Conservation (phyloP, 2,113 vertebrate species). For the Isichthys henryi region DNA sequence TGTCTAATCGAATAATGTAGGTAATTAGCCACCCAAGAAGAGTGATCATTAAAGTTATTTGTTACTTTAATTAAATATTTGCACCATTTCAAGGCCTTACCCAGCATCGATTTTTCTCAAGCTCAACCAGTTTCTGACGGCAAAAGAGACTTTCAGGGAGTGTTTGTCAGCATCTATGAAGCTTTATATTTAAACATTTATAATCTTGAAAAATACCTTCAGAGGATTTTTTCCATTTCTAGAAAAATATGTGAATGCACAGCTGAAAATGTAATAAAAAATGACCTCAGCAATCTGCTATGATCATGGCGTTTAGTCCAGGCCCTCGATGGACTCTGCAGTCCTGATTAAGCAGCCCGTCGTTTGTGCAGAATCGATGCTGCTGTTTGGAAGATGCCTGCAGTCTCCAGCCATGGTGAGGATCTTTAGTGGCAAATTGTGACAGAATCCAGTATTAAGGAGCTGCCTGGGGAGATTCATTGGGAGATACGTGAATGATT, state of each 20-base stretch:
- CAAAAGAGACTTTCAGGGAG: background rate
- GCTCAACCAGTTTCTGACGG: background rate
- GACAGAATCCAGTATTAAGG: background rate
- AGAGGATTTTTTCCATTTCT: background rate
- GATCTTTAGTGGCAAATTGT: background rate
- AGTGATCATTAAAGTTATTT: background rate
- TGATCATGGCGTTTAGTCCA: background rate
- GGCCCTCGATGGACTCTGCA: background rate
- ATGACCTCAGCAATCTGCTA: background rate
- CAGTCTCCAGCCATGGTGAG: background rate
- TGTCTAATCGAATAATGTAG: background rate
- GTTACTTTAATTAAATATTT: slow-evolving; percentile 10
- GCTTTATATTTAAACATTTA: background rate
- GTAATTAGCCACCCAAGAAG: background rate
- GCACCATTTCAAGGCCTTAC: background rate
- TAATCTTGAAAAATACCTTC: background rate
- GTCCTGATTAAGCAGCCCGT: background rate
- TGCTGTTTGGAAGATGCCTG: background rate
- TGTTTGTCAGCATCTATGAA: background rate
- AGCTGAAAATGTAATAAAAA: background rate
- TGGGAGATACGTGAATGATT: background rate
- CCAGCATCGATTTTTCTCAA: background rate
- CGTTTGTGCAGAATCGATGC: background rate
- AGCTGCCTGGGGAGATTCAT: background rate
- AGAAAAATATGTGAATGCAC: background rate